Percentiles rank a stretch among this genome's conserved stretches.
phyloP scores from a whole-genome alignment of 1,140 invertebrate species.

The Gonatopus flavifemur region DNA sequence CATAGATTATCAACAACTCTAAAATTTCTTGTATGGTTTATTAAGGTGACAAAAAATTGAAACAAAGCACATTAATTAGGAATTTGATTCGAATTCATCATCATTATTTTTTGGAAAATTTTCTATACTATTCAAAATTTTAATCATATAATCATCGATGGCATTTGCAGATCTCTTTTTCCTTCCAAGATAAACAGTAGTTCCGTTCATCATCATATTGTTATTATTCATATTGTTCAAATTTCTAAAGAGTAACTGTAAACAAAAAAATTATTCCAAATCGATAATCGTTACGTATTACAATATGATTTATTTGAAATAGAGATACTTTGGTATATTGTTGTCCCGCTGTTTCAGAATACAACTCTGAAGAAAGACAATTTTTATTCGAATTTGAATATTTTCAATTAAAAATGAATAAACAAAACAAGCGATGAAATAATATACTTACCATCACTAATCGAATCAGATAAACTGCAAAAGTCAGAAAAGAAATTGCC shows the following conservation, averaged over 20 bases:
- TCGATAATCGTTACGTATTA: too few relatives aligned
- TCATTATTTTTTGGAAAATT: too few relatives aligned
- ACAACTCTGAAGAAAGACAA: background rate
- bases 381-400: background rate
- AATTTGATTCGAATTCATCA: too few relatives aligned
- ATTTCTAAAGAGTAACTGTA: constrained; percentile 40
- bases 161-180: constrained; percentile 37
- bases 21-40: too few relatives aligned
- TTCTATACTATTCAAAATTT: constrained; percentile 34
- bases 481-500: constrained; percentile 80
- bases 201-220: background rate
- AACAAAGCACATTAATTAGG: too few relatives aligned
- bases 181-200: constrained; percentile 41
- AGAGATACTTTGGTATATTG: too few relatives aligned
- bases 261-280: too few relatives aligned
- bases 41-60: too few relatives aligned
- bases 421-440: constrained; percentile 10
- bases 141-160: constrained; percentile 31
- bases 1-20: too few relatives aligned
- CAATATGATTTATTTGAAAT: too few relatives aligned
- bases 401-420: constrained; percentile 1
- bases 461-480: constrained; percentile 80
- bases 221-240: constrained; percentile 18
- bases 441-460: constrained; percentile 70
- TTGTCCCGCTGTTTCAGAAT: too few relatives aligned